A percentile compares a stretch with the other conserved stretches of the same genome.
Evolutionary conservation across 2,888 invertebrate genomes (phyloP).

Genomic region (Conops quadrifasciatus): DNA sequence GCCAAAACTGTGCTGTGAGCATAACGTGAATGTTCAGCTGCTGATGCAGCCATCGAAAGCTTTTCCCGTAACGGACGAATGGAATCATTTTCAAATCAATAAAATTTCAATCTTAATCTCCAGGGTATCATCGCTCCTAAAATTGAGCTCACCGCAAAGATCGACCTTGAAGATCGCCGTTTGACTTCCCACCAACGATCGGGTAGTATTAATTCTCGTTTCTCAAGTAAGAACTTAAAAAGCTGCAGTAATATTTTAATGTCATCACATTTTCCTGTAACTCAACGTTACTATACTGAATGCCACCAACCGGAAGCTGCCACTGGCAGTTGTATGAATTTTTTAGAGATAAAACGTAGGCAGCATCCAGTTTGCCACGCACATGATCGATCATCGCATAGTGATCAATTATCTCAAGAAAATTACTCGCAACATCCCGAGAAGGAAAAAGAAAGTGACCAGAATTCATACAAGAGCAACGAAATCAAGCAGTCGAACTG

Average conservation of each 20-base stretch:
- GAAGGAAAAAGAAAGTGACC: constrained; percentile 13
- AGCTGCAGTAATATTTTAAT: constrained; percentile 17
- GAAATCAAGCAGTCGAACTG: constrained; percentile 48
- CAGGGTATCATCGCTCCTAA: constrained; percentile 62
- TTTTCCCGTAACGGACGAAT: constrained; percentile 52
- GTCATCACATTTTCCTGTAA: not conserved
- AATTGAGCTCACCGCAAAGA: constrained; percentile 56
- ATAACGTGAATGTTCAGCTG: constrained; percentile 57
- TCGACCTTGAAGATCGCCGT: constrained; percentile 49
- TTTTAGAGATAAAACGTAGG: constrained; percentile 20
- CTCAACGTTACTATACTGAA: not conserved
- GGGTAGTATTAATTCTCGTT: not conserved
- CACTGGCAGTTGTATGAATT: not conserved
- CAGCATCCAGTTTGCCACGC: constrained; percentile 13
- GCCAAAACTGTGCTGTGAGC: constrained; percentile 53
- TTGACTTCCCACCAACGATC: not conserved
- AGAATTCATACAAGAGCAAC: constrained; percentile 34
- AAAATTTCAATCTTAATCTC: constrained; percentile 16
- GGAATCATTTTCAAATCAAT: not conserved
- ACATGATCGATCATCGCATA: not conserved
- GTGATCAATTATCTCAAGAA: not conserved
- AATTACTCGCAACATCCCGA: not conserved
- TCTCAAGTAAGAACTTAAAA: not conserved
- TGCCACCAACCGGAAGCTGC: constrained; percentile 1
- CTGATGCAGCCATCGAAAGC: constrained; percentile 61